Evolutionary conservation across 2,888 invertebrate genomes (phyloP).

Genomic region (Incurvaria masculella): DNA sequence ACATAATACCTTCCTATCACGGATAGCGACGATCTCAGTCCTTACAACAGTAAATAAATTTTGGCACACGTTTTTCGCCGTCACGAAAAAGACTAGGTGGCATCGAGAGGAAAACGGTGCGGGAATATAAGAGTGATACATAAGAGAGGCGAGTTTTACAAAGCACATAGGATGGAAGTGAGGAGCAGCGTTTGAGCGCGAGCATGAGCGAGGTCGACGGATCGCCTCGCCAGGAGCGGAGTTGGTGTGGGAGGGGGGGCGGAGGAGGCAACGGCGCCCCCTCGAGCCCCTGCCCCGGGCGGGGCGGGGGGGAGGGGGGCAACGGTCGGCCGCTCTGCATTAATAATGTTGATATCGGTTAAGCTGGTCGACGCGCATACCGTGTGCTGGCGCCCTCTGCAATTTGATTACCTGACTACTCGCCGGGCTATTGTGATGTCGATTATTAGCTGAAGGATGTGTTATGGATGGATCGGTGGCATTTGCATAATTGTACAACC

Average conservation of each 20-base stretch:
- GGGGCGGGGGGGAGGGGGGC: slow-evolving; percentile 21
- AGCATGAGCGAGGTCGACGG: neutral
- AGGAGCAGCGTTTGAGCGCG: neutral
- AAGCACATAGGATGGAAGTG: neutral
- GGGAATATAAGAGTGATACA: too few relatives aligned
- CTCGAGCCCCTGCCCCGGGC: slow-evolving; percentile 16
- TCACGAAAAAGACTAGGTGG: too few relatives aligned
- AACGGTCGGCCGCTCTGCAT: slow-evolving; percentile 41
- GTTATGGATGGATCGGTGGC: too few relatives aligned
- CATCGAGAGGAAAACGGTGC: too few relatives aligned
- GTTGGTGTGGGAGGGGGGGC: neutral
- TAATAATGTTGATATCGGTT: slow-evolving; percentile 53
- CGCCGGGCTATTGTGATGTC: neutral
- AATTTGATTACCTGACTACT: slow-evolving; percentile 45
- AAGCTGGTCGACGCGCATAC: slow-evolving; percentile 7
- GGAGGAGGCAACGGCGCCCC: slow-evolving; percentile 1
- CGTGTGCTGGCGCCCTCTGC: slow-evolving; percentile 12
- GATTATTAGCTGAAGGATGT: neutral
- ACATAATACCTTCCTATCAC: too few relatives aligned
- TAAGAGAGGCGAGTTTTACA: too few relatives aligned
- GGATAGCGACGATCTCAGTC: too few relatives aligned
- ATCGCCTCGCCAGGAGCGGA: neutral
- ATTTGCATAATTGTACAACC: too few relatives aligned
- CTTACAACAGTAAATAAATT: too few relatives aligned
- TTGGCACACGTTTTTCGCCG: too few relatives aligned